Percentiles rank a stretch among this genome's conserved stretches.
These are phyloP conservation scores for Lithosia quadra DNA, from an alignment of 2,888 invertebrate genomes.

Conservation along the genomic window DNA sequence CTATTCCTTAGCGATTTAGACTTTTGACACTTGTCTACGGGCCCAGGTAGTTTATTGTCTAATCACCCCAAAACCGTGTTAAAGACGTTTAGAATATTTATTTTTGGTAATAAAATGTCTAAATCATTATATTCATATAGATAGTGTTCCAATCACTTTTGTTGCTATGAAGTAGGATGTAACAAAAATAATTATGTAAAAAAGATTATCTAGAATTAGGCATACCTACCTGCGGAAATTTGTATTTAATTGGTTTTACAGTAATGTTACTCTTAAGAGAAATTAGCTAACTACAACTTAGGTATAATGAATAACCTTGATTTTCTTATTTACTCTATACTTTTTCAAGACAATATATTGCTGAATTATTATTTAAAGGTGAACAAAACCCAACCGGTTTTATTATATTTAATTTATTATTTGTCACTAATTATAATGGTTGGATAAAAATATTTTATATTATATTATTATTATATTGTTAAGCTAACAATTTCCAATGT, in stretches of 20 bases:
- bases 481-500: slow-evolving; percentile 26
- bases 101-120: slow-evolving; percentile 27
- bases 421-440: not conserved
- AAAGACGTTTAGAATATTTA: slow-evolving; percentile 26
- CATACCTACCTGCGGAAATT: not conserved
- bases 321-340: not conserved
- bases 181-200: slow-evolving; percentile 22
- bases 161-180: slow-evolving; percentile 27
- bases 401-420: not conserved
- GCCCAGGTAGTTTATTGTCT: not conserved
- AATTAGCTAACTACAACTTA: not conserved
- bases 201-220: slow-evolving; percentile 29
- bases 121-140: slow-evolving; percentile 19
- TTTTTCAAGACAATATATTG: not conserved
- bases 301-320: not conserved
- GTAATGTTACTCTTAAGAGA: not conserved
- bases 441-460: slow-evolving; percentile 1
- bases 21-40: too few relatives aligned
- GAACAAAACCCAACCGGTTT: too few relatives aligned
- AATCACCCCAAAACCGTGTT: not conserved
- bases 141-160: slow-evolving; percentile 29
- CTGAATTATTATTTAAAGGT: not conserved
- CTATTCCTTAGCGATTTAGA: too few relatives aligned
- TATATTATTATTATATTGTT: slow-evolving; percentile 6
- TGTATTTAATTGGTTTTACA: not conserved